phyloP scores from a whole-genome alignment of 2,888 invertebrate genomes.

The Chaitophorus viminalis region DNA sequence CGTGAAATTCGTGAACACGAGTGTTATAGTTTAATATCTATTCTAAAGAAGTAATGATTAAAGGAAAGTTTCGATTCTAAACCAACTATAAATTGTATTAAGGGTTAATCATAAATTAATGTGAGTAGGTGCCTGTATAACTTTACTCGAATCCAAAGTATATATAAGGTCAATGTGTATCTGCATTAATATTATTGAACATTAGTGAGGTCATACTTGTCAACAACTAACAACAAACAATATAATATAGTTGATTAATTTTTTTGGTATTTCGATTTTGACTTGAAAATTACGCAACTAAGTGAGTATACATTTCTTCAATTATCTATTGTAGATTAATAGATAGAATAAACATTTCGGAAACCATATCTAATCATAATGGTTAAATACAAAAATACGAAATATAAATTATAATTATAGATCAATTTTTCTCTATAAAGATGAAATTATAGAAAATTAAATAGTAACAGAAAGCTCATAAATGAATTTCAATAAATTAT shows the following conservation, averaged over 20 bases:
- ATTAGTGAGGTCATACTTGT: neutral
- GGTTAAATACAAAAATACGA: neutral
- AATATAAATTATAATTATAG: no score
- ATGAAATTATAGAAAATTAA: no score
- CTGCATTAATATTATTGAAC: neutral
- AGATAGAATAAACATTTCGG: neutral
- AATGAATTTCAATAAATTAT: no score
- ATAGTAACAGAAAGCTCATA: no score
- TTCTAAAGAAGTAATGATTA: conserved; percentile 21
- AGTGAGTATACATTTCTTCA: neutral
- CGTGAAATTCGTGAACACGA: neutral
- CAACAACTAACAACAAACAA: neutral
- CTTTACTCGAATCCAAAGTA: neutral
- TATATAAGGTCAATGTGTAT: neutral
- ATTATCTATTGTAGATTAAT: no score
- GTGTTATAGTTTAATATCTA: conserved; percentile 17
- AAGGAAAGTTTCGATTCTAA: conserved; percentile 44
- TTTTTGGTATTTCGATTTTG: neutral
- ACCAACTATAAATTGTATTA: neutral
- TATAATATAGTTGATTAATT: neutral
- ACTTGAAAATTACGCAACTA: neutral
- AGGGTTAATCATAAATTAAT: neutral
- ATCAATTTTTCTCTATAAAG: no score
- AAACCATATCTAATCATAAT: neutral
- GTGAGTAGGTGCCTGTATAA: neutral